Base-by-base conservation (phyloP, 2,113 vertebrate species). In the Sterrhoptilus dennistouni region DNA sequence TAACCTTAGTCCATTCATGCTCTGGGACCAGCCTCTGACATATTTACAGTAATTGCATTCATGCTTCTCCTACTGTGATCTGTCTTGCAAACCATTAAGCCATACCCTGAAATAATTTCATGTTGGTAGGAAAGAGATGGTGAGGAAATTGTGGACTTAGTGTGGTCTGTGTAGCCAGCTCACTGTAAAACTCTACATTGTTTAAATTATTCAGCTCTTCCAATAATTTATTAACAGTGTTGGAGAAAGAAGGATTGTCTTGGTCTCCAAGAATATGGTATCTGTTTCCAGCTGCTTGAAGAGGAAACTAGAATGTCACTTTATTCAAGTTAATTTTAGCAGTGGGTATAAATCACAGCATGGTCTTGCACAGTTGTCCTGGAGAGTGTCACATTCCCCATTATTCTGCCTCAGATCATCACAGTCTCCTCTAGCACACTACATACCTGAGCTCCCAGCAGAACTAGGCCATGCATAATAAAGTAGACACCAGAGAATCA, bases 321-420 rank as follows among this genome's bases (percentile, higher is more conserved):
- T 92, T 81, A 78, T 92, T 81, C 60, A 38, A 78, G 75, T 90
- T 95, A 77, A 90, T 94, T 94, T 95, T 93, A 95, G 71, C 64
- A 45, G 49, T 81, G 36, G 44, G 15, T 92, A 78, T 95, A 93
- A 96, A 94, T 94, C 95, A 90, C 68, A 78, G 14, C 27, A 21
- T 70, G 49, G 20, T 90, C 52, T 86, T 89, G 56, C 47, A 63
- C 47, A 12, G 33, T 89, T 7, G 33, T 96, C 27, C 35, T 83
- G 56, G 52, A 84, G 59, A 76, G 40, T 74, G 76, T 90, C 83
- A 83, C 54, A 86, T 64, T 90, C 44, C 68, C 64, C 70, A 38
- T 94, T 94, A 81, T 77, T 92, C 75, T 94, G 70, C 56, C 47
- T 94, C 60, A 78, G 64, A 63, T 86, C 8, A 1, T 76, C 57